Evolutionary conservation across 2,113 vertebrate species (phyloP).

Genomic region (Desmodus rotundus): DNA sequence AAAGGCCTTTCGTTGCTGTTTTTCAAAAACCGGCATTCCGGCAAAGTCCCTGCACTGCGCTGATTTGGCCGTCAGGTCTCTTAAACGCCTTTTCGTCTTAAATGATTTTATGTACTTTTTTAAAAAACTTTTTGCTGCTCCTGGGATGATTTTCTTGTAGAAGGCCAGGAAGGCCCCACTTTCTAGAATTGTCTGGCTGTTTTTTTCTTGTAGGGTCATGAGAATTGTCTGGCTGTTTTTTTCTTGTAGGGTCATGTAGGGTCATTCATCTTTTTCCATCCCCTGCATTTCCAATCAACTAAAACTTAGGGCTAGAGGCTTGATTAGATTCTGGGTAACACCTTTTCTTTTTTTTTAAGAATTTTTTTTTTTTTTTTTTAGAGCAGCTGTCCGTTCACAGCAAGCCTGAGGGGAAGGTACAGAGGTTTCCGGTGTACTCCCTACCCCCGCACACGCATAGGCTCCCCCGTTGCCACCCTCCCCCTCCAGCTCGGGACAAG

Average conservation of each 20-base stretch:
- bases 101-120: background rate
- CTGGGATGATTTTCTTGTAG: background rate
- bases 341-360: background rate
- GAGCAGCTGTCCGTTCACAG: background rate
- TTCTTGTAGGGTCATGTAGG: background rate
- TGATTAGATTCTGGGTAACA: background rate
- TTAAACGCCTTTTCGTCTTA: background rate
- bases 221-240: background rate
- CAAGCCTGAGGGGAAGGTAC: background rate
- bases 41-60: background rate
- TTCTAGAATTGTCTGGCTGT: background rate
- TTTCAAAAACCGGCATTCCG: background rate
- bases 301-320: background rate
- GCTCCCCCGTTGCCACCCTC: fast-evolving
- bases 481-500: background rate
- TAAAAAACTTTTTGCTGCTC: background rate
- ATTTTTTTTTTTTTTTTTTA: background rate
- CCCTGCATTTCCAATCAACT: background rate
- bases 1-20: background rate
- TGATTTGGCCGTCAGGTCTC: background rate
- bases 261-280: background rate
- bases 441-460: fast-evolving
- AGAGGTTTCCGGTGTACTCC: background rate
- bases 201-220: background rate
- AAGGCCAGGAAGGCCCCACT: background rate